Evolutionary conservation across 1,140 invertebrate species (phyloP), one percentile per base, ranked within the genome.

Genomic region (Zaprionus nigranus): DNA sequence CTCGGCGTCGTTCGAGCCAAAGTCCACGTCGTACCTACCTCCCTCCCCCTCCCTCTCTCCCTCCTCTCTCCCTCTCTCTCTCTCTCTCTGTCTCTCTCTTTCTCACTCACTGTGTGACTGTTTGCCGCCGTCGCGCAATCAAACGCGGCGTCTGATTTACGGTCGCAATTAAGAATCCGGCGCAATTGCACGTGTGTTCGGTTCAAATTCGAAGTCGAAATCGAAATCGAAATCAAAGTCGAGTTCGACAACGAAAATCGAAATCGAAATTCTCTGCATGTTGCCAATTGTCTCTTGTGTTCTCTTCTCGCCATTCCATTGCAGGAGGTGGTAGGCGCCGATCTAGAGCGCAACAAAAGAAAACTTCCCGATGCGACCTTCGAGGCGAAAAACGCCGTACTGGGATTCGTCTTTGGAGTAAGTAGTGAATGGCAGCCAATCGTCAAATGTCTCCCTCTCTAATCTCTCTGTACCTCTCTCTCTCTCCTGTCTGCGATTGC

Each of bases 321-420:
- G 61, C 91, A 91, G 93, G 92, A 82, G 75, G 81, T 83, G 58
- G 80, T 83, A 62, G 80, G 78, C 62, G 91, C 75, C 58, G 82
- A 78, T 36, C 69, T 91, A 46, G 94, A 94, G 74, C 93, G 96
- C 72, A 96, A 96, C 82, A 96, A 96, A 92, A 94, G 96, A 92
- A 96, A 96, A 93, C 94, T 96, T 76, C 95, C 95, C 70, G 92
- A 95, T 79, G 94, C 95, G 75, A 96, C 95, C 86, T 95, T 95
- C 74, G 96, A 95, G 78, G 94, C 95, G 73, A 95, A 96, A 85
- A 96, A 96, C 91, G 96, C 96, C 9, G 93, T 96, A 59, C 93
- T 97, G 76, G 96, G 96, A 90, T 96, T 96, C 92, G 96, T 96
- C 1, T 97, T 97, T 87, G 95, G 96, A 91, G 96, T 96, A 95